These are phyloP conservation scores for Phengaris alcon DNA, from an alignment of 2,888 invertebrate genomes.

Conservation along the genomic window DNA sequence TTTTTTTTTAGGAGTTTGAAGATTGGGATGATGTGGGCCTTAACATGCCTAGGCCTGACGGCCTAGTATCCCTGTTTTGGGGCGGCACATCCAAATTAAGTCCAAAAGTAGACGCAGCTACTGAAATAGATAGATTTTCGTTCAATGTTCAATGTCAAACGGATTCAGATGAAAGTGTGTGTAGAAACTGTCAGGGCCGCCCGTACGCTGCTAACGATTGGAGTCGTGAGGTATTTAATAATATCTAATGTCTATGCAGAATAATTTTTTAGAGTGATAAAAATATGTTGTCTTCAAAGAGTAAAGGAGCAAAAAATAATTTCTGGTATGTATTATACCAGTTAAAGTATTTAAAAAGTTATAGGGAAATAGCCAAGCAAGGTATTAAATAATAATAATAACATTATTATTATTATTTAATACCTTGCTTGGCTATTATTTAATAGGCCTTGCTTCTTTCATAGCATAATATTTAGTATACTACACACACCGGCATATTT, in stretches of 20 bases:
- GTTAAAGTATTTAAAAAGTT: too few species aligned
- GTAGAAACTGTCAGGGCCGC: slow-evolving; percentile 67
- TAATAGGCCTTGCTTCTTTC: too few species aligned
- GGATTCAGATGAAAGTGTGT: slow-evolving; percentile 63
- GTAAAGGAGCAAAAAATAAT: too few species aligned
- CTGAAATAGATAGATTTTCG: slow-evolving; percentile 64
- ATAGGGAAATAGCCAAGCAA: too few species aligned
- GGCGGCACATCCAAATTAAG: slow-evolving; percentile 66
- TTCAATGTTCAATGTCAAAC: slow-evolving; percentile 68
- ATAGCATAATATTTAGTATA: too few species aligned
- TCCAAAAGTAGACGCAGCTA: slow-evolving; percentile 65
- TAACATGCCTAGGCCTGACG: slow-evolving; percentile 89
- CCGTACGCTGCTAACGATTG: slow-evolving; percentile 62
- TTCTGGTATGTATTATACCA: too few species aligned
- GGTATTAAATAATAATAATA: too few species aligned
- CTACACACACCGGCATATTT: too few species aligned
- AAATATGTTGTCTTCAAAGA: too few species aligned
- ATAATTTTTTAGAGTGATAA: too few species aligned
- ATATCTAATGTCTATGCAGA: background rate
- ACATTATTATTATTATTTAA: too few species aligned
- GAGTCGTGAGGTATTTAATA: slow-evolving; percentile 64
- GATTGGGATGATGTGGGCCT: slow-evolving; percentile 95
- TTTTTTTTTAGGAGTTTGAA: slow-evolving; percentile 86
- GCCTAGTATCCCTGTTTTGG: slow-evolving; percentile 84
- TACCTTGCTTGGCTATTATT: too few species aligned